Percentiles rank a stretch among this genome's conserved stretches.
Evolutionary conservation across 2,113 vertebrate genomes (phyloP).

Genomic region (Apteryx owenii): DNA sequence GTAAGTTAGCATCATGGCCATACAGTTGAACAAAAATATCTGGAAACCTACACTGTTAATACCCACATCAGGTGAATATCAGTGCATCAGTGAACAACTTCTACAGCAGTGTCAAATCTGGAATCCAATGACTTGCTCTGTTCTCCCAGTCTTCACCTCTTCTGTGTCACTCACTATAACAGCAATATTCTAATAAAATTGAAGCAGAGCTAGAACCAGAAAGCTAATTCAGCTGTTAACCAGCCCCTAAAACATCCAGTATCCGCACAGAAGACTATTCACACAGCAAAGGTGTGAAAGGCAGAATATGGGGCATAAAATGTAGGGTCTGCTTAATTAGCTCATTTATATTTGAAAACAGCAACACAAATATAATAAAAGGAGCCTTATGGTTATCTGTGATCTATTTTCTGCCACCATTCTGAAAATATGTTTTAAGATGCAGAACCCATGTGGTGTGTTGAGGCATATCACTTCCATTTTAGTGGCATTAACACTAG

Average conservation of each 20-base stretch:
- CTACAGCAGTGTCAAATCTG: fast-evolving
- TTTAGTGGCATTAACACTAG: neutral
- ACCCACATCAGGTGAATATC: neutral
- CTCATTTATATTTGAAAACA: neutral
- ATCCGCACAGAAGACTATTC: neutral
- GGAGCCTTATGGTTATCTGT: fast-evolving
- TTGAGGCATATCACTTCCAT: neutral
- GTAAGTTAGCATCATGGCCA: neutral
- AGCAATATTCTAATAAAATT: neutral
- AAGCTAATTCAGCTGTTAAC: neutral
- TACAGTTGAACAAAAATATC: neutral
- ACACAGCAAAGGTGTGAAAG: neutral
- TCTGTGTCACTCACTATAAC: neutral
- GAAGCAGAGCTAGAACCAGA: neutral
- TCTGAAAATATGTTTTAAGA: neutral
- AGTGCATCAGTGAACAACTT: neutral
- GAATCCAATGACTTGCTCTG: neutral
- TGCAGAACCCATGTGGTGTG: neutral
- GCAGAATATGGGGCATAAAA: neutral
- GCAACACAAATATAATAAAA: neutral
- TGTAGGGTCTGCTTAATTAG: neutral
- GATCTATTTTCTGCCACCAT: neutral
- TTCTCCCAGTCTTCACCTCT: fast-evolving
- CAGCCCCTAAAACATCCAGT: neutral
- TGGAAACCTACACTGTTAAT: neutral